A percentile compares a stretch with the other conserved stretches of the same genome.
phyloP scores from a whole-genome alignment of 2,888 invertebrate species.

The Drosophila anomalipes region DNA sequence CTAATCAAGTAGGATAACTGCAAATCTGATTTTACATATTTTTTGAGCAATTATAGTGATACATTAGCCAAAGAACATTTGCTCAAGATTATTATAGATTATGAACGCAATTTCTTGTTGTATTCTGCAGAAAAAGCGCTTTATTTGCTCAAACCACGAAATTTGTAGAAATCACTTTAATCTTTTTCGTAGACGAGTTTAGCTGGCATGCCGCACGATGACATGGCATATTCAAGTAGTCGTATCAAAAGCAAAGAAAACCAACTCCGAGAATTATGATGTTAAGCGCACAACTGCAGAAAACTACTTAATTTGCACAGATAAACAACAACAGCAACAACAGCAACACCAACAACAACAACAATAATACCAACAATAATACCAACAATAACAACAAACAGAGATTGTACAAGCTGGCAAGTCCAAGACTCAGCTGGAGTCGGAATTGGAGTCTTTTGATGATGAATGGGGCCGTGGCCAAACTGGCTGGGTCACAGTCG shows the following conservation, averaged over 20 bases:
- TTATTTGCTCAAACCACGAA: background rate
- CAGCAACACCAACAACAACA: slow-evolving; percentile 26
- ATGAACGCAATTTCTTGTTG: background rate
- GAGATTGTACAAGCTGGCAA: slow-evolving; percentile 41
- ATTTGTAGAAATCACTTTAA: slow-evolving; percentile 10
- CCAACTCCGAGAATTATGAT: slow-evolving; percentile 68
- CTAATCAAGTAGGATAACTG: background rate
- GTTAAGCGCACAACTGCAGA: slow-evolving; percentile 66
- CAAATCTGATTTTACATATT: background rate
- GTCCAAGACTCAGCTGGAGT: slow-evolving; percentile 13
- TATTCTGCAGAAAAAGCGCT: background rate
- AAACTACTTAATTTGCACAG: slow-evolving; percentile 75
- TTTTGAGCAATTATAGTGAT: background rate
- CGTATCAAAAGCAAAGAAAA: slow-evolving; percentile 20
- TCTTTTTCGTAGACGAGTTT: slow-evolving; percentile 14
- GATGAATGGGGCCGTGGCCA: slow-evolving; percentile 29
- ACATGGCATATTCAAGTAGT: slow-evolving; percentile 67
- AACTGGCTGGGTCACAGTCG: slow-evolving; percentile 74
- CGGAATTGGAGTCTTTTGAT: slow-evolving; percentile 10
- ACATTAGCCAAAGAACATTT: background rate
- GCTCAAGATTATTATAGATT: background rate
- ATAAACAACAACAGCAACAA: slow-evolving; percentile 47
- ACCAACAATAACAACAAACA: slow-evolving; percentile 10
- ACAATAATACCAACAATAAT: slow-evolving; percentile 12
- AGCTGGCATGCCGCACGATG: slow-evolving; percentile 42